Percentiles rank a stretch among this genome's conserved stretches.
phyloP scores from a whole-genome alignment of 1,140 invertebrate species.

The Tetramorium simillimum region DNA sequence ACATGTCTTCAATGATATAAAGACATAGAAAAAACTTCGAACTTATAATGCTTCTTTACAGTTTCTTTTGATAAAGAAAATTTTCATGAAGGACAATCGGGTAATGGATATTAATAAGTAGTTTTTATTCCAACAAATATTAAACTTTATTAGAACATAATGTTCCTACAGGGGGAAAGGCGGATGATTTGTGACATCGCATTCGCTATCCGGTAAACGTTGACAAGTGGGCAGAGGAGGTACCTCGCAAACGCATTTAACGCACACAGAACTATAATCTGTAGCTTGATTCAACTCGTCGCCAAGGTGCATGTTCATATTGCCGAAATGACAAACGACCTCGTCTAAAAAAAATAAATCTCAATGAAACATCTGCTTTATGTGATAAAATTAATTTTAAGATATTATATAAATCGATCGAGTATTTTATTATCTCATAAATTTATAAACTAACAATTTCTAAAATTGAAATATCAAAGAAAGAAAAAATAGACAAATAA shows the following conservation, averaged over 20 bases:
- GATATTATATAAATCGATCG: background rate
- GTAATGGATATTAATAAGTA: background rate
- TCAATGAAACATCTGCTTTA: background rate
- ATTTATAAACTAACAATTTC: background rate
- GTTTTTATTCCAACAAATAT: background rate
- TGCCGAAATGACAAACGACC: slow-evolving; percentile 72
- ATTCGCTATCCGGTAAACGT: slow-evolving; percentile 56
- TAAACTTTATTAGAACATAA: slow-evolving; percentile 1
- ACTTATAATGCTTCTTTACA: background rate
- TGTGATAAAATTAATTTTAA: background rate
- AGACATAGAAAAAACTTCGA: background rate
- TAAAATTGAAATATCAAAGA: background rate
- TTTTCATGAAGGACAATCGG: background rate
- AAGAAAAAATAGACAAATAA: background rate
- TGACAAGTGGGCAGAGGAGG: slow-evolving; percentile 75
- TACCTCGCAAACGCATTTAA: slow-evolving; percentile 79
- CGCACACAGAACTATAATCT: slow-evolving; percentile 67
- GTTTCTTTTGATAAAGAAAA: background rate
- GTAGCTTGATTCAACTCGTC: slow-evolving; percentile 74
- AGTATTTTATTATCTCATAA: background rate
- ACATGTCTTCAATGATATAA: background rate
- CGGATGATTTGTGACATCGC: slow-evolving; percentile 27
- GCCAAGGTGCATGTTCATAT: slow-evolving; percentile 71
- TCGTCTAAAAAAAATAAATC: slow-evolving; percentile 43
- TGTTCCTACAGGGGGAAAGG: background rate